These are phyloP conservation scores for Emydocephalus ijimae DNA, from an alignment of 2,113 vertebrate species.

Conservation along the genomic window DNA sequence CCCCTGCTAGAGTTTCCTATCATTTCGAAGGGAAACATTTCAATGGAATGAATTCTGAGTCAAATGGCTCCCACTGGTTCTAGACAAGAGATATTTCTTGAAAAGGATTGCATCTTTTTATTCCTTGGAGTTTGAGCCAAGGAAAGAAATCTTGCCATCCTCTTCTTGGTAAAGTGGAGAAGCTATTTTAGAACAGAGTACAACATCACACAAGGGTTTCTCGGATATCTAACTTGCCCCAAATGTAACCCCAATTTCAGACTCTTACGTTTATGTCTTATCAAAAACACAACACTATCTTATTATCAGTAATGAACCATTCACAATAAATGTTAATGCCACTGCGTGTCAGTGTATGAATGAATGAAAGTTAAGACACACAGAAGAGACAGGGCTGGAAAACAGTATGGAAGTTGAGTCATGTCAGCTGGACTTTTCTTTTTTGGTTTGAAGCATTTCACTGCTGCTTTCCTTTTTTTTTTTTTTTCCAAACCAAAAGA, in stretches of 20 bases:
- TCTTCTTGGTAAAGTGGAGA: not conserved
- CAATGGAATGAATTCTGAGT: not conserved
- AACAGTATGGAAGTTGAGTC: not conserved
- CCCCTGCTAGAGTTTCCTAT: not conserved
- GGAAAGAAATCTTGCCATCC: not conserved
- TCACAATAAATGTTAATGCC: not conserved
- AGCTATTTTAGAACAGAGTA: not conserved
- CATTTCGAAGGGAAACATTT: not conserved
- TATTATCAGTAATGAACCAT: not conserved
- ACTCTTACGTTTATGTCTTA: not conserved
- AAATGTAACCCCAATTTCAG: not conserved
- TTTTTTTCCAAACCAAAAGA: no score
- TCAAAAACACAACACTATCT: not conserved
- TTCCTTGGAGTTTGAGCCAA: not conserved
- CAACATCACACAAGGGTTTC: not conserved
- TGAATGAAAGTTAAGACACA: not conserved
- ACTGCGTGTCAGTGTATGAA: not conserved
- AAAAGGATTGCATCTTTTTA: not conserved
- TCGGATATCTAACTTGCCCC: not conserved
- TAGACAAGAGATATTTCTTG: not conserved
- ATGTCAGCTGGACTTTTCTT: not conserved
- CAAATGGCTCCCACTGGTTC: not conserved
- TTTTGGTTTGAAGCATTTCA: no score
- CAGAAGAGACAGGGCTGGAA: not conserved
- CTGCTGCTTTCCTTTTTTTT: no score